phyloP scores from a whole-genome alignment of 1,140 invertebrate species.

The Hyphantria cunea region DNA sequence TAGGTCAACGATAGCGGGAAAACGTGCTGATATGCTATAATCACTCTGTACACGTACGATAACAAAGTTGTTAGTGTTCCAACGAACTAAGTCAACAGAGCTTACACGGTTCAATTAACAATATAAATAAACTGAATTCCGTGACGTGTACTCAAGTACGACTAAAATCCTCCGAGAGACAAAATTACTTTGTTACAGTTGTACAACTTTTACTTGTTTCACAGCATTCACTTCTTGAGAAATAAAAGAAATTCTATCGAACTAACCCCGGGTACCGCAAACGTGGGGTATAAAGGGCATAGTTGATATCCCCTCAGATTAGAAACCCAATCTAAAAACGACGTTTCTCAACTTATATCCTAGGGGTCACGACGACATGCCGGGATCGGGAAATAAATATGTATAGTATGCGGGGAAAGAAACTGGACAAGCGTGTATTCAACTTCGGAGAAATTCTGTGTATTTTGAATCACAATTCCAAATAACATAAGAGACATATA shows the following conservation, averaged over 20 bases:
- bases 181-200: slow-evolving; percentile 25
- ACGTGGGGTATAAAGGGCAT: slow-evolving; percentile 24
- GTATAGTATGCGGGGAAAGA: slow-evolving; percentile 22
- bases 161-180: slow-evolving; percentile 10
- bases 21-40: slow-evolving; percentile 2
- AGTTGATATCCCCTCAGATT: slow-evolving; percentile 32
- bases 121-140: slow-evolving; percentile 20
- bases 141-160: slow-evolving; percentile 9
- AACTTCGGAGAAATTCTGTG: slow-evolving; percentile 3
- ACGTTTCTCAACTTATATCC: slow-evolving; percentile 31
- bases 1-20: slow-evolving; percentile 12
- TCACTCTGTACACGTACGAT: background rate
- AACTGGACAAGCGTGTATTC: slow-evolving; percentile 14
- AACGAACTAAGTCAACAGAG: slow-evolving; percentile 14
- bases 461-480: slow-evolving; percentile 5
- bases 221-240: slow-evolving; percentile 5
- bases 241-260: slow-evolving; percentile 30
- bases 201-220: slow-evolving; percentile 6
- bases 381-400: slow-evolving; percentile 23
- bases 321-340: slow-evolving; percentile 31
- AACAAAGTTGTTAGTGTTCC: background rate
- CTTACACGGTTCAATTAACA: slow-evolving; percentile 26
- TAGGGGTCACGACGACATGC: slow-evolving; percentile 24
- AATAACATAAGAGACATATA: background rate
- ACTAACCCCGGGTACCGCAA: slow-evolving; percentile 16